phyloP scores from a whole-genome alignment of 2,797 vertebrate genomes.

The Erithacus rubecula region DNA sequence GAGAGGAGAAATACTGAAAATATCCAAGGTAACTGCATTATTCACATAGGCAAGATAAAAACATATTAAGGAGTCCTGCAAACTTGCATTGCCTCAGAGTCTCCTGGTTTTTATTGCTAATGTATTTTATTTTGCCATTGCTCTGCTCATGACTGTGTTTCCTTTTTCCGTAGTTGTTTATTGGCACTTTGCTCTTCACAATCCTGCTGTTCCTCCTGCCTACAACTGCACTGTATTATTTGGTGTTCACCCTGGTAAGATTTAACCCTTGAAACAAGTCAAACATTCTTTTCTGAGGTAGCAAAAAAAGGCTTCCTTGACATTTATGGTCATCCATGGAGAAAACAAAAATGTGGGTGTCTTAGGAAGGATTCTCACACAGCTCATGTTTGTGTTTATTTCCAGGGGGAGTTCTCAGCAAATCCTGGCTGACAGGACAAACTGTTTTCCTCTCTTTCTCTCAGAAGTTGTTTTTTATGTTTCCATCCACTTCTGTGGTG shows the following conservation, averaged over 20 bases:
- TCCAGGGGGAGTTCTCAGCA: background rate
- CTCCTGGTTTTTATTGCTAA: background rate
- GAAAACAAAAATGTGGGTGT: background rate
- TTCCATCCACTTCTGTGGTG: background rate
- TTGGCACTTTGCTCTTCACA: constrained; percentile 94
- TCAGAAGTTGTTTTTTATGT: background rate
- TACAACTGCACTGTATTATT: constrained; percentile 94
- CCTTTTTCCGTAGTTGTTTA: constrained; percentile 84
- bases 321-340: background rate
- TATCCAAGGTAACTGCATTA: background rate
- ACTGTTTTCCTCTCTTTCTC: background rate
- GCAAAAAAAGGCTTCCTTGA: background rate
- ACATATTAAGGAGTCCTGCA: background rate
- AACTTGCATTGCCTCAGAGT: background rate
- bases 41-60: background rate
- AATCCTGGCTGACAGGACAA: background rate
- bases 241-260: constrained; percentile 96
- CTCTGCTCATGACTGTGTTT: constrained; percentile 4
- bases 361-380: background rate
- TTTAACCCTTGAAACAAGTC: background rate
- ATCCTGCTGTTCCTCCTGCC: constrained; percentile 94
- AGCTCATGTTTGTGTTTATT: background rate
- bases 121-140: background rate
- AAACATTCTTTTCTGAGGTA: background rate
- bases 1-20: background rate